These are phyloP conservation scores for Brachyrhaphis roseni DNA, from an alignment of 2,797 vertebrate species.

Conservation along the genomic window DNA sequence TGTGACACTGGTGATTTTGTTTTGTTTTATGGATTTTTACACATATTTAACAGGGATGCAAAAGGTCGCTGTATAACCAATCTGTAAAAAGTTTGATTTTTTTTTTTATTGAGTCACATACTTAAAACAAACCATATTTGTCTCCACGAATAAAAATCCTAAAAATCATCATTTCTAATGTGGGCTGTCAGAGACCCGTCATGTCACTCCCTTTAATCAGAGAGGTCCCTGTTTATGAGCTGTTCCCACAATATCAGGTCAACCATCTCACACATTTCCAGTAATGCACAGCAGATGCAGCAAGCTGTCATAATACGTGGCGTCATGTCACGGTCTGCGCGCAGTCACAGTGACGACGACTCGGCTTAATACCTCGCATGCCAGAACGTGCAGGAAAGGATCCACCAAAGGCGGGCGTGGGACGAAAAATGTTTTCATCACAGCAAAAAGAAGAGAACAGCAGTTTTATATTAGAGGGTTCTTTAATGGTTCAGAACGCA, in stretches of 20 bases:
- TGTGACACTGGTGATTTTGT: background rate
- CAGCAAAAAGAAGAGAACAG: slow-evolving; percentile 24
- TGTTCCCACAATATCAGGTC: slow-evolving; percentile 48
- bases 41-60: background rate
- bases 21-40: background rate
- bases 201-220: slow-evolving; percentile 19
- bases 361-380: slow-evolving; percentile 39
- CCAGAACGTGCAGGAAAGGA: slow-evolving; percentile 25
- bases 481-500: slow-evolving; percentile 15
- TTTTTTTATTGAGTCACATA: background rate
- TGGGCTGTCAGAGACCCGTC: slow-evolving; percentile 13
- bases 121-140: slow-evolving; percentile 26
- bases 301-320: slow-evolving; percentile 44
- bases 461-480: slow-evolving; percentile 28
- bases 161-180: slow-evolving; percentile 18
- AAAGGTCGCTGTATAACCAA: background rate
- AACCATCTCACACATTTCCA: slow-evolving; percentile 31
- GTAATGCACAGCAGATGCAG: slow-evolving; percentile 67
- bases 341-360: slow-evolving; percentile 39
- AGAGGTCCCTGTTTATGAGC: slow-evolving; percentile 34
- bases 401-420: slow-evolving; percentile 14
- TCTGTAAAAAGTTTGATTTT: background rate
- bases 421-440: slow-evolving; percentile 35
- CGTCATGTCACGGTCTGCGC: slow-evolving; percentile 39
- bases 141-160: slow-evolving; percentile 27